Base-by-base conservation (phyloP, 2,113 vertebrate genomes). In the Onychostruthus taczanowskii region DNA sequence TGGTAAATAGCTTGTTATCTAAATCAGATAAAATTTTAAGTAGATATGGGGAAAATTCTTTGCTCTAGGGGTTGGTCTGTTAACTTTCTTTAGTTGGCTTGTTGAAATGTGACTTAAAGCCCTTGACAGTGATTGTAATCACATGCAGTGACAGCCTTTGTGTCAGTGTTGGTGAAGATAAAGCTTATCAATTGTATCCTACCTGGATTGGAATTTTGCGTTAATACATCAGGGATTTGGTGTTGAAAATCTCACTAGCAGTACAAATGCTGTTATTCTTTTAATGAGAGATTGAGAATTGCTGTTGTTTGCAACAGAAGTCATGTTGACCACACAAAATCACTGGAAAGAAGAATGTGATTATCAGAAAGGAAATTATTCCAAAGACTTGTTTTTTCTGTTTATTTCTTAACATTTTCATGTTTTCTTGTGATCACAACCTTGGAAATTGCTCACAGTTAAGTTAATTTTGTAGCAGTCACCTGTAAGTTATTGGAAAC, bases 61-160 rank as follows among this genome's bases (percentile, higher is more conserved):
- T 90, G 39, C 12, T 62, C 7, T 33, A 31, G 47, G 47, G 64
- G 41, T 56, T 85, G 53, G 19, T 75, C 86, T 88, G 11, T 94
- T 90, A n/a, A 69, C 33, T 83, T 91, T 37, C 24, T 89, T 77
- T 84, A 92, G 64, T 37, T 84, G 66, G 12, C 55, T 90, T 89
- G 47, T 94, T 79, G 49, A 95, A 96, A 93, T 80, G 26, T 72
- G 55, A 73, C 80, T 97, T 90, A 79, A 95, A 96, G 70, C 66
- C 84, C 74, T 82, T 72, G n/a, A 10, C 47, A 78, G 81, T 66
- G 56, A 86, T 85, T 96, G 67, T 94, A 78, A 91, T 92, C 89
- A 41, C 67, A 52, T 26, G 18, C 67, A 79, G 59, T 64, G 77
- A 80, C 79, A 95, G 63, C 58, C 50, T 46, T 79, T 78, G 31